Evolutionary conservation across 2,888 invertebrate genomes (phyloP), one percentile per base, ranked within the genome.

Genomic region (Doris montereyensis): DNA sequence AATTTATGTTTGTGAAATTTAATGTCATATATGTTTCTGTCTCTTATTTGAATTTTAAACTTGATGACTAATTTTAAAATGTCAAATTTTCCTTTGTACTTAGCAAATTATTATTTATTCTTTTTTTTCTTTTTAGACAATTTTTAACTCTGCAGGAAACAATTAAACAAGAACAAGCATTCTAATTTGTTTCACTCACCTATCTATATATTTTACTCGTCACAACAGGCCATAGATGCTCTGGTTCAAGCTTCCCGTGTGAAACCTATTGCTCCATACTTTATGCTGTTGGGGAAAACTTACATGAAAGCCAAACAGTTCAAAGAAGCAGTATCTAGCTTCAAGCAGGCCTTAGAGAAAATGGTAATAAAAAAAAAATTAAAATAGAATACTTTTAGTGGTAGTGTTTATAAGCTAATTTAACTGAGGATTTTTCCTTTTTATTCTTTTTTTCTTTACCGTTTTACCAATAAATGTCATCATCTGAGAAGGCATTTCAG

Each of bases 301-400:
- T 88, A 90, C 85, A 91, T 91, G 89, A 91, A 91, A 79, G 91
- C 91, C 32, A 88, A 89, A 80, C 84, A 83, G 41, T 91, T 88
- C 84, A 84, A 86, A 57, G 88, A 90, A 73, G 90, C 91, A n/a
- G 86, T 88, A 5, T 80, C 77, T 57, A 90, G 89, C 82, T 91
- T 91, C 81, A 84, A 89, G 62, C 85, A 85, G 65, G 91, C 90
- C 13, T 86, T 91, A 8, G 85, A 88, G 28, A 83, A 88, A 58
- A 86, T 90, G 88, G 90, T 90, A 84, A 86, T 88, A 1, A 32
- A 28, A 30, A 21, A n/a, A n/a, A n/a, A n/a, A n/a, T n/a, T n/a
- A n/a, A n/a, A n/a, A n/a, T n/a, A n/a, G n/a, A n/a, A n/a, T n/a
- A n/a, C n/a, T n/a, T n/a, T 62, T 34, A n/a, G 62, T n/a, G 34